These are phyloP conservation scores for Linyphia triangularis DNA, from an alignment of 2,888 invertebrate genomes.

Conservation along the genomic window DNA sequence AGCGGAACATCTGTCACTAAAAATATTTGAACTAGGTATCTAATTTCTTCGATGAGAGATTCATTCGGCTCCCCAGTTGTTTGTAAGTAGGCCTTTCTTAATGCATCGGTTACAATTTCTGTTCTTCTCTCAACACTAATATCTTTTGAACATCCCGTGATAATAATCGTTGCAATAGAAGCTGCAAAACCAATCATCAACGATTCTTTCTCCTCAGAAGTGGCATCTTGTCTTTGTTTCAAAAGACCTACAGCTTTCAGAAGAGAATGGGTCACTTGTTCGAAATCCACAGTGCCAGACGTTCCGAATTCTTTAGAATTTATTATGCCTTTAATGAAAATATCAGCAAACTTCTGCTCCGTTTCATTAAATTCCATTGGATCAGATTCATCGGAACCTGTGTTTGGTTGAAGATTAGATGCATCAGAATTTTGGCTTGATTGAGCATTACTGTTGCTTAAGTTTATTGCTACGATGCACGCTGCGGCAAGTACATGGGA, in stretches of 20 bases:
- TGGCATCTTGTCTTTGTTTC: neutral
- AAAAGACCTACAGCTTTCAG: conserved; percentile 10
- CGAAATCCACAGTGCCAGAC: neutral
- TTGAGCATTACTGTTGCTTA: neutral
- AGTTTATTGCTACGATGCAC: conserved; percentile 8
- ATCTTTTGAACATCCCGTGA: neutral
- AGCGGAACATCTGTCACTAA: neutral
- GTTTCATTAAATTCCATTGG: conserved; percentile 12
- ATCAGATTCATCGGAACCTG: neutral
- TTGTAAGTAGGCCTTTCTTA: conserved; percentile 1
- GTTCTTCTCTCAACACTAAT: neutral
- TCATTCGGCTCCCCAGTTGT: conserved; percentile 2
- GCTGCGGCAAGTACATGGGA: conserved; percentile 25
- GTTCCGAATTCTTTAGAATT: conserved; percentile 6
- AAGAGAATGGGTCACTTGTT: neutral
- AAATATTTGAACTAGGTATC: conserved; percentile 23
- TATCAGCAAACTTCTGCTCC: conserved; percentile 18
- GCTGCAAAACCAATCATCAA: conserved; percentile 38
- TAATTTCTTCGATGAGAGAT: conserved; percentile 11
- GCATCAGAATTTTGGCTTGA: neutral
- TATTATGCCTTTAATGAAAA: conserved; percentile 11
- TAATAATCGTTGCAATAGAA: conserved; percentile 23
- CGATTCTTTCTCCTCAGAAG: neutral
- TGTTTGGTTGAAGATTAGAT: too few species aligned
- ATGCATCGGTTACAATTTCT: conserved; percentile 13